A percentile compares a stretch with the other conserved stretches of the same genome.
phyloP scores from a whole-genome alignment of 1,140 invertebrate genomes.

The Pararge aegeria region DNA sequence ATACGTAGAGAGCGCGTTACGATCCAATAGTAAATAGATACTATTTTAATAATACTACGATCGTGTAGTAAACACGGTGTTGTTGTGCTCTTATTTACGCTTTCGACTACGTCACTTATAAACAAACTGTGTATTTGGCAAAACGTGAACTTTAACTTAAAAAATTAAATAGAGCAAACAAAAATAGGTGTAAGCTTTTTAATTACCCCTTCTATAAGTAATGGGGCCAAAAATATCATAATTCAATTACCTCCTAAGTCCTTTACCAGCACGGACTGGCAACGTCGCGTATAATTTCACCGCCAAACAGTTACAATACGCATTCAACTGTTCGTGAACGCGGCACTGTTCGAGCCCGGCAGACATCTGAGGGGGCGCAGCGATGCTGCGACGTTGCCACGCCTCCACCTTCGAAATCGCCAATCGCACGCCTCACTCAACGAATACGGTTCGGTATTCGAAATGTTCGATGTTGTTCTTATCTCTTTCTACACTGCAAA shows the following conservation, averaged over 20 bases:
- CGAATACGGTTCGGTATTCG: slow-evolving; percentile 33
- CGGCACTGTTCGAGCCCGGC: slow-evolving; percentile 54
- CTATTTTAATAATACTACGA: neutral
- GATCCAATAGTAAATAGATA: neutral
- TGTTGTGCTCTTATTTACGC: neutral
- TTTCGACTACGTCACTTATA: neutral
- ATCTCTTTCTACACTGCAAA: slow-evolving; percentile 45
- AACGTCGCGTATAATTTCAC: slow-evolving; percentile 64
- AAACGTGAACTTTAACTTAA: neutral
- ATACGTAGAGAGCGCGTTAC: too few relatives aligned
- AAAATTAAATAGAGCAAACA: slow-evolving; percentile 11
- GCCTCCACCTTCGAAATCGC: slow-evolving; percentile 42
- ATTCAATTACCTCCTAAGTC: slow-evolving; percentile 65
- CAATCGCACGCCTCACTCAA: slow-evolving; percentile 43
- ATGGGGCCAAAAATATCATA: slow-evolving; percentile 42
- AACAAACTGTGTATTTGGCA: neutral
- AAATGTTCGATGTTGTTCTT: slow-evolving; percentile 29
- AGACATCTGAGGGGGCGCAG: slow-evolving; percentile 61
- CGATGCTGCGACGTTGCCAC: slow-evolving; percentile 60
- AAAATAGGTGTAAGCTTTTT: slow-evolving; percentile 16
- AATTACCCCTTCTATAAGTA: slow-evolving; percentile 17
- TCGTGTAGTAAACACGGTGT: neutral
- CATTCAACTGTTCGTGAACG: slow-evolving; percentile 71
- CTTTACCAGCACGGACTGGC: slow-evolving; percentile 53
- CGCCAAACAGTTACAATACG: slow-evolving; percentile 68